A percentile compares a stretch with the other conserved stretches of the same genome.
Conservation (phyloP, 2,888 invertebrate species). For the Venusia cambrica region DNA sequence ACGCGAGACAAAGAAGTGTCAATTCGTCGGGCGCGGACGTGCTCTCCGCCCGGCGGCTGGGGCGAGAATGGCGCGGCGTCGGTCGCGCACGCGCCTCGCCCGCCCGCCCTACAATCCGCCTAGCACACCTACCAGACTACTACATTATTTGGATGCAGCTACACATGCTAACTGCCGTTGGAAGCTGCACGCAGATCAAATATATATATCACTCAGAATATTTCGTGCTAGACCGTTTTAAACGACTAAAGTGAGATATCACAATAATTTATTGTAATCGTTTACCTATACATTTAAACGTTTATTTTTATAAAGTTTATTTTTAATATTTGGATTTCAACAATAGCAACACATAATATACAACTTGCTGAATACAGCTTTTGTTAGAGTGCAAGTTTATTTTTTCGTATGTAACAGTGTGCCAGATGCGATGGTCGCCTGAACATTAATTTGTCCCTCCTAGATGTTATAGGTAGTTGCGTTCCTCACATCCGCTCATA, state of each 20-base stretch:
- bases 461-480: slow-evolving; percentile 26
- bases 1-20: slow-evolving; percentile 57
- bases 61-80: slow-evolving; percentile 64
- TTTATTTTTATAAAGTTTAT: too few species aligned
- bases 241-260: not conserved
- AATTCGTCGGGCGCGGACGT: slow-evolving; percentile 35
- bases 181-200: slow-evolving; percentile 49
- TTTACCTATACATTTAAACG: not conserved
- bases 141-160: slow-evolving; percentile 51
- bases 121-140: too few species aligned
- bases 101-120: slow-evolving; percentile 54
- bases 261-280: not conserved
- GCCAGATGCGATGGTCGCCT: slow-evolving; percentile 16
- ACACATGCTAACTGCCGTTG: slow-evolving; percentile 63
- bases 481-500: slow-evolving; percentile 44
- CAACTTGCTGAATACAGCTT: too few species aligned
- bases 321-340: too few species aligned
- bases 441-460: slow-evolving; percentile 22
- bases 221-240: slow-evolving; percentile 12
- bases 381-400: too few species aligned
- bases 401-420: too few species aligned
- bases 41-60: slow-evolving; percentile 51
- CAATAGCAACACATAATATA: too few species aligned
- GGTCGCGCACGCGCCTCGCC: too few species aligned
- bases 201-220: slow-evolving; percentile 35